Evolutionary conservation across 35 echinoderm and acorn worm genomes (phyloP).

Genomic region (Amphiura filiformis): DNA sequence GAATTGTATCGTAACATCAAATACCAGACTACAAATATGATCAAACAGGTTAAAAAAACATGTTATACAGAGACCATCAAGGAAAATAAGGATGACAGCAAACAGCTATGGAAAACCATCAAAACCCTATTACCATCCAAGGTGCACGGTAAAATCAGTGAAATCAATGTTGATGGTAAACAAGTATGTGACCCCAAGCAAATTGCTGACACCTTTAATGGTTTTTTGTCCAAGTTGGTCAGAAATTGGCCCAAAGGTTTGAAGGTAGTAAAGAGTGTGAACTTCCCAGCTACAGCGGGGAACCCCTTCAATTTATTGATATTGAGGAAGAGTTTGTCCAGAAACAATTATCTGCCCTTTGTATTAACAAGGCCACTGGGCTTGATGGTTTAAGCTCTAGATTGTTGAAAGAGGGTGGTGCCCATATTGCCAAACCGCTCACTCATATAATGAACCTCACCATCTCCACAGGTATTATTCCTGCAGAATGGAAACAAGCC

Average conservation of each 20-base stretch:
- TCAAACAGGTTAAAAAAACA: slow-evolving; percentile 22
- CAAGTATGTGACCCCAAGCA: background rate
- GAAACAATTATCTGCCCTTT: background rate
- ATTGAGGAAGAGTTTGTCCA: slow-evolving; percentile 17
- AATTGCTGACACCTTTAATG: slow-evolving; percentile 13
- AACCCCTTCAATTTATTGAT: background rate
- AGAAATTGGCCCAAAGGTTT: background rate
- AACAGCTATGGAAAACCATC: slow-evolving; percentile 25
- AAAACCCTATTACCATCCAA: slow-evolving; percentile 13
- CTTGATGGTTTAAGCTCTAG: background rate
- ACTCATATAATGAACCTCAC: slow-evolving; percentile 32
- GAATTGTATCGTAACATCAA: background rate
- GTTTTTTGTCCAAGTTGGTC: background rate
- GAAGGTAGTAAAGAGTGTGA: background rate
- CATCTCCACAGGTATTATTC: background rate
- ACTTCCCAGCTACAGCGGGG: background rate
- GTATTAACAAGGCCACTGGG: background rate
- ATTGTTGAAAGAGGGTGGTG: background rate
- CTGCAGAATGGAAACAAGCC: slow-evolving; percentile 28
- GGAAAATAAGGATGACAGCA: background rate
- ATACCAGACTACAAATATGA: slow-evolving; percentile 16
- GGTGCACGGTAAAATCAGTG: background rate
- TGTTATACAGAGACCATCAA: background rate
- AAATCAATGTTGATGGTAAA: background rate
- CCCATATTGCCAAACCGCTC: background rate